These are phyloP conservation scores for Rhagologus leucostigma DNA, from an alignment of 2,113 vertebrate genomes.

Conservation along the genomic window DNA sequence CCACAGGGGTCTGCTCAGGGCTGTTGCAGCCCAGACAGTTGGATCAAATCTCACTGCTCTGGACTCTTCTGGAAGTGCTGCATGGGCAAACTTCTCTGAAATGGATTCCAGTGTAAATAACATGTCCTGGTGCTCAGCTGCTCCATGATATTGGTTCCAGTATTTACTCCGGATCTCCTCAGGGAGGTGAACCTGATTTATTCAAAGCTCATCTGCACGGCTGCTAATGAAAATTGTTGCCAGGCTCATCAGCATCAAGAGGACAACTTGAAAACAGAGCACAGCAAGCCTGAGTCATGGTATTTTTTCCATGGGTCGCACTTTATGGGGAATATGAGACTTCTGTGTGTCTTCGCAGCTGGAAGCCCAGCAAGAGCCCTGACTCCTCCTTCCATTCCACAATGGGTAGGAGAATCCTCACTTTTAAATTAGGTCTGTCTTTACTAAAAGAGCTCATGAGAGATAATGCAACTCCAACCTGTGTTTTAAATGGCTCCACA, in stretches of 20 bases:
- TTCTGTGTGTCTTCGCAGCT: not conserved
- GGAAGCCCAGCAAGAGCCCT: not conserved
- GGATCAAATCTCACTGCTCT: not conserved
- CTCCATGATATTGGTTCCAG: not conserved
- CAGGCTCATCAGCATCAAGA: not conserved
- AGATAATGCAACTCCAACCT: not conserved
- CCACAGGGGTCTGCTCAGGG: not conserved
- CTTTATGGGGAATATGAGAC: accelerated
- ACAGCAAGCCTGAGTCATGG: not conserved
- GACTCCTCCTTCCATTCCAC: not conserved
- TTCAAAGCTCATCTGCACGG: not conserved
- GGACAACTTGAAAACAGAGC: not conserved
- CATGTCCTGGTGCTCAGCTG: not conserved
- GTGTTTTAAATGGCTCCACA: not conserved
- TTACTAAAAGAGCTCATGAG: not conserved
- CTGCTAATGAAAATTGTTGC: not conserved
- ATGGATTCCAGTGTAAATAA: not conserved
- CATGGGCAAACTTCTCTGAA: not conserved
- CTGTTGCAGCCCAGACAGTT: not conserved
- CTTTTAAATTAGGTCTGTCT: not conserved
- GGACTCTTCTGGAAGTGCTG: not conserved
- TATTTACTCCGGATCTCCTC: not conserved
- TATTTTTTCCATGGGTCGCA: not conserved
- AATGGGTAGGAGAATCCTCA: not conserved
- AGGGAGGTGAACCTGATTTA: not conserved